Conservation (phyloP, 2,113 vertebrate species). For the Ivindomyrus marchei region DNA sequence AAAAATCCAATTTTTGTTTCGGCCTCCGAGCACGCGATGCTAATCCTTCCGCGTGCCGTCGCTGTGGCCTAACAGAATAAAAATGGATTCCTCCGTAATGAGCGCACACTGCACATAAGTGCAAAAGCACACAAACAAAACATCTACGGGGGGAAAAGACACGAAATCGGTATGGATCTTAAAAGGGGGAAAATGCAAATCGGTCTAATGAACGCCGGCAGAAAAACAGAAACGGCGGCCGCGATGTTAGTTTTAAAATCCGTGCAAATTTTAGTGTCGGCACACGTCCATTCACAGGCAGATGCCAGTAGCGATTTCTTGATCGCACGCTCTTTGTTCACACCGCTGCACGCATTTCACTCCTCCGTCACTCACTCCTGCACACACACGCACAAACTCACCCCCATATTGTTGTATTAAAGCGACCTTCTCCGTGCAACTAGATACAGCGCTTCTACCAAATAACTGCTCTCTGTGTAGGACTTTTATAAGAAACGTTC, state of each 20-base stretch:
- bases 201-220: neutral
- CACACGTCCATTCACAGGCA: neutral
- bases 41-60: neutral
- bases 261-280: neutral
- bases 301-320: slow-evolving; percentile 16
- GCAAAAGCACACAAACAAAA: slow-evolving; percentile 5
- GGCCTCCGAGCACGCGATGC: neutral
- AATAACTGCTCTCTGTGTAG: neutral
- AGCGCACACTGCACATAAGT: neutral
- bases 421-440: slow-evolving; percentile 17
- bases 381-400: slow-evolving; percentile 29
- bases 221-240: neutral
- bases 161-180: neutral
- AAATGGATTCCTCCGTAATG: slow-evolving; percentile 19
- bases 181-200: neutral
- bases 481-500: slow-evolving; percentile 17
- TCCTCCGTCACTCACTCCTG: slow-evolving; percentile 10
- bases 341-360: slow-evolving; percentile 33
- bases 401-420: slow-evolving; percentile 39
- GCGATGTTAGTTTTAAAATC: neutral
- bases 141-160: neutral
- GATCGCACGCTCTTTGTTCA: slow-evolving; percentile 39
- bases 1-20: neutral
- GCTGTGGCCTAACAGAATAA: slow-evolving; percentile 9
- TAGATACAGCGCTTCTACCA: neutral